Conservation (phyloP, 2,113 vertebrate genomes). For the Thomomys bottae region DNA sequence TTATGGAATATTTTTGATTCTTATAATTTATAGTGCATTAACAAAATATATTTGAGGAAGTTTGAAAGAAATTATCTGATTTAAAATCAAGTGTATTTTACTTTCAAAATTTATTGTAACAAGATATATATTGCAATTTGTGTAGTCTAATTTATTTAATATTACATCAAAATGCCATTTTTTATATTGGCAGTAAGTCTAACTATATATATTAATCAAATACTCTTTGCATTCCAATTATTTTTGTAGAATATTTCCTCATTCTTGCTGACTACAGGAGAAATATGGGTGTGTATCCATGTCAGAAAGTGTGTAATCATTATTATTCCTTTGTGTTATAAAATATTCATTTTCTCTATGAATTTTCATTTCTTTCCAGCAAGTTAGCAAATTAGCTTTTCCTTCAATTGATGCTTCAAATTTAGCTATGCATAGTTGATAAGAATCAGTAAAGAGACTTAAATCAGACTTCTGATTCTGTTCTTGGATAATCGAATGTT, state of each 20-base stretch:
- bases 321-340: not conserved
- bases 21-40: not conserved
- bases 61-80: not conserved
- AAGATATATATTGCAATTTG: not conserved
- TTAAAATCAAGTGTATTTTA: not conserved
- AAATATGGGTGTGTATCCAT: not conserved
- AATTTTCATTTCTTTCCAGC: not conserved
- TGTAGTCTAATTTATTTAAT: too few relatives aligned
- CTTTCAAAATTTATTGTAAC: not conserved
- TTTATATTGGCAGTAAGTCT: not conserved
- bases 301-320: not conserved
- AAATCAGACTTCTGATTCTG: not conserved
- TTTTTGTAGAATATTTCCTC: not conserved
- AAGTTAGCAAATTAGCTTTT: not conserved
- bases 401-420: not conserved
- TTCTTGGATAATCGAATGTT: conserved; percentile 3
- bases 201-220: not conserved
- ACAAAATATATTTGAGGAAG: not conserved
- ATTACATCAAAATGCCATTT: not conserved
- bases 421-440: not conserved
- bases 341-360: conserved; percentile 13
- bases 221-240: not conserved
- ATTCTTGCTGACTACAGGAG: not conserved
- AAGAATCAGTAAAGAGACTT: not conserved
- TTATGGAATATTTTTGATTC: not conserved